Percentiles rank a stretch among this genome's conserved stretches.
phyloP scores from a whole-genome alignment of 1,140 invertebrate genomes.

The Drosophila orosa region DNA sequence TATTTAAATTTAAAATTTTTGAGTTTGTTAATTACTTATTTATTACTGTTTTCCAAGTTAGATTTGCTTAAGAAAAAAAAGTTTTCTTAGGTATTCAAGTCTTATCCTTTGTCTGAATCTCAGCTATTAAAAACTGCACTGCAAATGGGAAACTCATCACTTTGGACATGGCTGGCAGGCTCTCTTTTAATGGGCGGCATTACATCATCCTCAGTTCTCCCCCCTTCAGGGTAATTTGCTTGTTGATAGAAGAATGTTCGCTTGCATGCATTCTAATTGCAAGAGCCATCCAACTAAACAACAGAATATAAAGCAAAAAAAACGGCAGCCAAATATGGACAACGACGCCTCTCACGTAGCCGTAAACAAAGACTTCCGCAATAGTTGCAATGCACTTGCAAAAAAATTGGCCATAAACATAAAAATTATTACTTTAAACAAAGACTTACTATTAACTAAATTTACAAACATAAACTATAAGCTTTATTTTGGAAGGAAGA shows the following conservation, averaged over 20 bases:
- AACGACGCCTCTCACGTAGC: slow-evolving; percentile 47
- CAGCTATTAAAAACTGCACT: not conserved
- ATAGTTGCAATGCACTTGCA: slow-evolving; percentile 22
- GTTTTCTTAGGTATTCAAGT: not conserved
- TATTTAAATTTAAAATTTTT: not conserved
- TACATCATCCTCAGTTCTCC: slow-evolving; percentile 25
- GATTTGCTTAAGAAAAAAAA: too few relatives aligned
- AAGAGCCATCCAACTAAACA: slow-evolving; percentile 41
- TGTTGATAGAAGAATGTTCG: slow-evolving; percentile 61
- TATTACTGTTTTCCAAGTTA: too few relatives aligned
- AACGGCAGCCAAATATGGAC: slow-evolving; percentile 58
- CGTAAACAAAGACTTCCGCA: slow-evolving; percentile 68
- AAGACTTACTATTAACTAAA: not conserved
- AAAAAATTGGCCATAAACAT: not conserved
- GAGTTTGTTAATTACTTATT: too few relatives aligned
- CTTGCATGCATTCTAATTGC: slow-evolving; percentile 77
- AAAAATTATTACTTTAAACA: not conserved
- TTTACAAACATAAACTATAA: not conserved
- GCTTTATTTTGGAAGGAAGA: not conserved
- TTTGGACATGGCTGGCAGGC: slow-evolving; percentile 14
- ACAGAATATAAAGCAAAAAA: slow-evolving; percentile 13
- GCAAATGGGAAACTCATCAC: slow-evolving; percentile 4
- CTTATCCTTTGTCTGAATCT: not conserved
- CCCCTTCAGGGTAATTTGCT: slow-evolving; percentile 45
- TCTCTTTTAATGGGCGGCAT: slow-evolving; percentile 33